These are phyloP conservation scores for Diachasma alloeum DNA, from an alignment of 1,140 invertebrate genomes.

Conservation along the genomic window DNA sequence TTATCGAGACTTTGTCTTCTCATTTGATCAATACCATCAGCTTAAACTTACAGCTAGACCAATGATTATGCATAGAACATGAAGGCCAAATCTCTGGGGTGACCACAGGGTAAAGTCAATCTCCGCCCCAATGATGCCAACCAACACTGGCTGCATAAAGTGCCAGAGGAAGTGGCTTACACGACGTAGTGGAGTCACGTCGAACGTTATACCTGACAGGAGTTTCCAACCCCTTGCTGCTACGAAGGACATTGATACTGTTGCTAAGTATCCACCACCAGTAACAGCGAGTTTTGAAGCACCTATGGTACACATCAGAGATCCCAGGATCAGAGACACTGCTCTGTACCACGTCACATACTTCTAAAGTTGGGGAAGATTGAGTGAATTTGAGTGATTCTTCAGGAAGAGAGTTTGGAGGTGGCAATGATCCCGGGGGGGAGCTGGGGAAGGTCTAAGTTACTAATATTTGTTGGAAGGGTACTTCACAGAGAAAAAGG, in stretches of 20 bases:
- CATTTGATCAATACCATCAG: neutral
- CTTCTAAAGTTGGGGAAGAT: conserved; percentile 41
- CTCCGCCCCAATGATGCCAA: conserved; percentile 56
- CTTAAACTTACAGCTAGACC: conserved; percentile 46
- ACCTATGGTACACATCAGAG: conserved; percentile 48
- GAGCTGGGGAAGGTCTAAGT: neutral
- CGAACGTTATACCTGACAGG: conserved; percentile 43
- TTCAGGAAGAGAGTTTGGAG: neutral
- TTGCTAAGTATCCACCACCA: conserved; percentile 53
- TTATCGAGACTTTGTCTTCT: neutral
- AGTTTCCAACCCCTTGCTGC: conserved; percentile 53
- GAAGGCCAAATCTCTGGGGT: conserved; percentile 43
- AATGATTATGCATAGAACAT: conserved; percentile 42
- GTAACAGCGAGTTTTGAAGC: conserved; percentile 45
- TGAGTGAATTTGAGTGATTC: neutral
- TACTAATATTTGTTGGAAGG: neutral
- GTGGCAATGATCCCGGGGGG: neutral
- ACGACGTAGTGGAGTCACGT: conserved; percentile 45
- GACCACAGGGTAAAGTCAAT: conserved; percentile 51
- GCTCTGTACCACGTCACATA: conserved; percentile 47
- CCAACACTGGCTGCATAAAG: conserved; percentile 54
- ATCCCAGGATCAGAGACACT: conserved; percentile 40
- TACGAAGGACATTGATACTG: conserved; percentile 50
- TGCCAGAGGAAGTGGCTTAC: conserved; percentile 49
- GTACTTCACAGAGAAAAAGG: neutral